Evolutionary conservation across 2,797 vertebrate species (phyloP).

Genomic region (Acipenser transmontanus): DNA sequence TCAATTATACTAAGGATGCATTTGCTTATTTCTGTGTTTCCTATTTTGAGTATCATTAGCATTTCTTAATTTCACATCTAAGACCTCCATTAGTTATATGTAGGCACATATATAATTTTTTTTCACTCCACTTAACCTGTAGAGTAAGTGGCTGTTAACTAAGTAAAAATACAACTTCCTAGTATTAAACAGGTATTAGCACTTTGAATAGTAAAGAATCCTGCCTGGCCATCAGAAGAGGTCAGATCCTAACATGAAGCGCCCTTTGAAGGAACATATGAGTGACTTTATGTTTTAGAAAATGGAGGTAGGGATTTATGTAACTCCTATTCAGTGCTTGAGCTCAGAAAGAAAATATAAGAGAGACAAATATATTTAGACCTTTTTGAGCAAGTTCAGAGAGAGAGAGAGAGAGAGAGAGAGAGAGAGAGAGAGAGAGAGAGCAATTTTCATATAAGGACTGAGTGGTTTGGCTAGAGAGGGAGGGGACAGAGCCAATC

Average conservation of each 20-base stretch:
- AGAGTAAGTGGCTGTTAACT: conserved; percentile 67
- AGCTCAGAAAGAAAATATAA: conserved; percentile 58
- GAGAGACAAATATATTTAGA: conserved; percentile 74
- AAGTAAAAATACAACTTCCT: conserved; percentile 48
- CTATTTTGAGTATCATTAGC: background rate
- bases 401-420: conserved; percentile 37
- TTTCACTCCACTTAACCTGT: conserved; percentile 24
- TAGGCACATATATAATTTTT: conserved; percentile 11
- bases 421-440: no score
- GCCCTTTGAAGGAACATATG: conserved; percentile 71
- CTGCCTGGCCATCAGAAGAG: conserved; percentile 39
- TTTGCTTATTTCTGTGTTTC: background rate
- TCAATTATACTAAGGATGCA: background rate
- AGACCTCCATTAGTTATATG: conserved; percentile 10
- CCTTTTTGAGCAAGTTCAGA: conserved; percentile 74
- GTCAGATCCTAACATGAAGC: conserved; percentile 69
- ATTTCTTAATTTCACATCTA: background rate
- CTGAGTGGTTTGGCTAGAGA: conserved; percentile 71
- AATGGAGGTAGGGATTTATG: conserved; percentile 61
- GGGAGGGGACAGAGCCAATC: conserved; percentile 74
- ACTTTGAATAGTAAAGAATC: no score
- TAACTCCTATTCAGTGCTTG: conserved; percentile 62
- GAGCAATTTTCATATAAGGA: conserved; percentile 70
- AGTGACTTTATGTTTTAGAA: conserved; percentile 46
- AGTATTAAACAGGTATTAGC: no score